Percentiles rank a stretch among this genome's conserved stretches.
Evolutionary conservation across 1,140 invertebrate genomes (phyloP).

Genomic region (Drosophila ogumai): DNA sequence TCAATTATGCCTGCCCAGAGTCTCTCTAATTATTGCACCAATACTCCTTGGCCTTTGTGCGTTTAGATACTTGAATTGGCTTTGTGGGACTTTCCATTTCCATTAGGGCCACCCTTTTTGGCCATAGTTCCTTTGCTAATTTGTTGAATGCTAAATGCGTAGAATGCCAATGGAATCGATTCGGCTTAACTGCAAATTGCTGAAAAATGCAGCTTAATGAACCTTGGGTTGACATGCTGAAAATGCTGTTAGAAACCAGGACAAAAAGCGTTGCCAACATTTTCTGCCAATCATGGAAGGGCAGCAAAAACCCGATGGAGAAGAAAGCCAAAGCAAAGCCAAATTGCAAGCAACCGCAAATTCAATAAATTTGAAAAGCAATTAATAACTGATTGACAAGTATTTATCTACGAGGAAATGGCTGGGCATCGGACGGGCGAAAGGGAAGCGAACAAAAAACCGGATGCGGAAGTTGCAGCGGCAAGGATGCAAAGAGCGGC

Average conservation of each 20-base stretch:
- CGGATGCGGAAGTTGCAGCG: conserved; percentile 27
- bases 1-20: conserved; percentile 14
- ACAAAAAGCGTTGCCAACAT: conserved; percentile 29
- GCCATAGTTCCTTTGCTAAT: conserved; percentile 25
- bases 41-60: conserved; percentile 12
- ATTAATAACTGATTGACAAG: conserved; percentile 84
- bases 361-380: conserved; percentile 84
- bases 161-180: conserved; percentile 32
- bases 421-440: conserved; percentile 16
- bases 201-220: conserved; percentile 60
- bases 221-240: conserved; percentile 31
- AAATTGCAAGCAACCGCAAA: conserved; percentile 65
- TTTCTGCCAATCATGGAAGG: conserved; percentile 53
- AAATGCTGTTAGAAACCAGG: not conserved
- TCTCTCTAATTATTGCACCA: conserved; percentile 16
- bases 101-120: conserved; percentile 25
- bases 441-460: conserved; percentile 42
- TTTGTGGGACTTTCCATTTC: conserved; percentile 20
- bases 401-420: conserved; percentile 74
- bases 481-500: conserved; percentile 42
- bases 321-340: conserved; percentile 39
- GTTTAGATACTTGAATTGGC: conserved; percentile 32
- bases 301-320: conserved; percentile 14
- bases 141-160: conserved; percentile 20
- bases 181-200: conserved; percentile 43